Conservation (phyloP, 2,888 invertebrate genomes). For the Phanerotoma sp. region DNA sequence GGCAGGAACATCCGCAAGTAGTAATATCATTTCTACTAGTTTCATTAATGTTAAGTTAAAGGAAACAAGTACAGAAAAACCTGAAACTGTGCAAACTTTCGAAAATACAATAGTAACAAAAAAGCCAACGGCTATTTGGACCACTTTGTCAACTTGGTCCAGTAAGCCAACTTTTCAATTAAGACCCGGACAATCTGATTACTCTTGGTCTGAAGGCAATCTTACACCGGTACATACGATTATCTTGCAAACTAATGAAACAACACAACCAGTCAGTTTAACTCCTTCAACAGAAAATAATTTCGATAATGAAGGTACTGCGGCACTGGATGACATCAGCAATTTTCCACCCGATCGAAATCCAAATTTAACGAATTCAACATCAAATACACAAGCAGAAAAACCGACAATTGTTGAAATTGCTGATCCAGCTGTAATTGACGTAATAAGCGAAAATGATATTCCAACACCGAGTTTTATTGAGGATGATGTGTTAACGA, state of each 20-base stretch:
- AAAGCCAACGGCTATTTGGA: conserved; percentile 44
- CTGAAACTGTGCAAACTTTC: neutral
- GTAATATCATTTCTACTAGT: conserved; percentile 52
- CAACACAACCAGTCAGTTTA: conserved; percentile 12
- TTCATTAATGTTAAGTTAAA: conserved; percentile 53
- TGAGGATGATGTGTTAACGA: conserved; percentile 74
- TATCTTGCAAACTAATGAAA: conserved; percentile 38
- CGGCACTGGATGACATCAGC: conserved; percentile 67
- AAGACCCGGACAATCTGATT: conserved; percentile 39
- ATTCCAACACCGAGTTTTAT: conserved; percentile 76
- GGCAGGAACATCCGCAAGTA: conserved; percentile 35
- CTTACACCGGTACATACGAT: conserved; percentile 29
- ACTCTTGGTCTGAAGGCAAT: conserved; percentile 32
- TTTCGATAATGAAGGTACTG: conserved; percentile 64
- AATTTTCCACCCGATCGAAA: conserved; percentile 86
- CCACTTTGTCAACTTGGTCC: conserved; percentile 47
- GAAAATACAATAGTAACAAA: conserved; percentile 27
- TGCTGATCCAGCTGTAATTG: conserved; percentile 39
- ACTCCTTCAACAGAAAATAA: conserved; percentile 25
- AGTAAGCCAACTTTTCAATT: conserved; percentile 49
- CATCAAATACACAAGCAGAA: conserved; percentile 59
- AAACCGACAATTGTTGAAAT: conserved; percentile 52
- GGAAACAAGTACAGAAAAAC: conserved; percentile 36
- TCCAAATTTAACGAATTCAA: conserved; percentile 75
- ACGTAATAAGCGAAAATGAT: conserved; percentile 64